These are phyloP conservation scores for Dromas ardeola DNA, from an alignment of 2,113 vertebrate genomes.

Conservation along the genomic window DNA sequence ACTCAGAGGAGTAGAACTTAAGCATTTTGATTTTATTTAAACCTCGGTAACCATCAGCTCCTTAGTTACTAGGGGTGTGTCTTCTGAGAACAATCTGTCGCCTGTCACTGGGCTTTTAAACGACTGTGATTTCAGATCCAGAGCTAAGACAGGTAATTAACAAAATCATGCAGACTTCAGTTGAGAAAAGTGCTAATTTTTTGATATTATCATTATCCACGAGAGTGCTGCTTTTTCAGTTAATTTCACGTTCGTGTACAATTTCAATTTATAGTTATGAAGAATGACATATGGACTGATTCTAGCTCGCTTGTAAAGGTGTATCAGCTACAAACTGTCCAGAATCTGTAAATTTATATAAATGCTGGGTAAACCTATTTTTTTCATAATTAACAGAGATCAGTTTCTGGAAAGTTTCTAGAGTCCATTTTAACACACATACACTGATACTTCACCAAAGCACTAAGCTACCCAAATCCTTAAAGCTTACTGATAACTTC, in stretches of 20 bases:
- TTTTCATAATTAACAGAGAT: background rate
- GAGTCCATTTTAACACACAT: background rate
- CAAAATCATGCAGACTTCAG: background rate
- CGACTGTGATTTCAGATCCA: background rate
- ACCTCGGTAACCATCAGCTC: background rate
- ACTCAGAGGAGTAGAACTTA: background rate
- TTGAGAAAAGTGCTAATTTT: background rate
- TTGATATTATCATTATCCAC: background rate
- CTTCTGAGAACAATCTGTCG: slow-evolving; percentile 14
- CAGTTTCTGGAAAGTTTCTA: background rate
- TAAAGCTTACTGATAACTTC: background rate
- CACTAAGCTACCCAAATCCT: background rate
- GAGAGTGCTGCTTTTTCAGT: background rate
- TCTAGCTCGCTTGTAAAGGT: background rate
- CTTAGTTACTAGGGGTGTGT: background rate
- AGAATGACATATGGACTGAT: background rate
- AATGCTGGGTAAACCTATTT: background rate
- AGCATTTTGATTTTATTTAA: background rate
- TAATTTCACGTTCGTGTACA: background rate
- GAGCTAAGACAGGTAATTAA: slow-evolving; percentile 27
- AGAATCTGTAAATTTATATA: background rate
- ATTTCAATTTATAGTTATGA: background rate
- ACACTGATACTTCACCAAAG: background rate
- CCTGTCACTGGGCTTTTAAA: slow-evolving; percentile 8
- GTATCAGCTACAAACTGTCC: background rate